These are phyloP conservation scores for Nymphalis polychloros DNA, from an alignment of 2,888 invertebrate genomes.

Conservation along the genomic window DNA sequence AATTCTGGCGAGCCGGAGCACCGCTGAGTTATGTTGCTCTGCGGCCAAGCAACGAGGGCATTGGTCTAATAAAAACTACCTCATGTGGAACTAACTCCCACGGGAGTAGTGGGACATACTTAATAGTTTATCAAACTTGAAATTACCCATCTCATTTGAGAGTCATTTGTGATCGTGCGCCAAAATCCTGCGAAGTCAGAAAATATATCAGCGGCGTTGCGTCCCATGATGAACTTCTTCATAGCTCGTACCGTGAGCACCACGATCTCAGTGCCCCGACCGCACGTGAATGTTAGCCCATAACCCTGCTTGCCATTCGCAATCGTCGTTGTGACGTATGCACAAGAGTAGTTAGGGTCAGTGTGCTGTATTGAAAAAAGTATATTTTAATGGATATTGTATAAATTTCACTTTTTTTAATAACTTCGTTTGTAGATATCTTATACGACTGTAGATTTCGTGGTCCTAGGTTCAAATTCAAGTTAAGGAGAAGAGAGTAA, in stretches of 20 bases:
- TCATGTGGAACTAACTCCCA: no score
- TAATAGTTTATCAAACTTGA: conserved; percentile 21
- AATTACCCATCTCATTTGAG: conserved; percentile 95
- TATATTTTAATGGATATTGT: neutral
- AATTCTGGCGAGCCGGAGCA: no score
- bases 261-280: conserved; percentile 94
- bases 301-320: conserved; percentile 85
- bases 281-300: conserved; percentile 93
- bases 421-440: no score
- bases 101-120: no score
- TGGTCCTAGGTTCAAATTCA: no score
- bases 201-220: conserved; percentile 86
- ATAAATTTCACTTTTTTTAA: no score
- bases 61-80: no score
- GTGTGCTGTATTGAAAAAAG: conserved; percentile 82
- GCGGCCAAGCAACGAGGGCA: no score
- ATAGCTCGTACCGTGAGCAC: conserved; percentile 88
- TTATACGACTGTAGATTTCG: no score
- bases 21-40: no score
- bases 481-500: no score
- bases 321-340: conserved; percentile 91
- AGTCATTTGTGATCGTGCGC: conserved; percentile 91
- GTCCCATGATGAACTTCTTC: conserved; percentile 85
- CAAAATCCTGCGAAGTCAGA: conserved; percentile 90
- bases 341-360: conserved; percentile 95